Percentiles rank a stretch among this genome's conserved stretches.
phyloP scores from a whole-genome alignment of 2,888 invertebrate species.

The Bunonema sp. region DNA sequence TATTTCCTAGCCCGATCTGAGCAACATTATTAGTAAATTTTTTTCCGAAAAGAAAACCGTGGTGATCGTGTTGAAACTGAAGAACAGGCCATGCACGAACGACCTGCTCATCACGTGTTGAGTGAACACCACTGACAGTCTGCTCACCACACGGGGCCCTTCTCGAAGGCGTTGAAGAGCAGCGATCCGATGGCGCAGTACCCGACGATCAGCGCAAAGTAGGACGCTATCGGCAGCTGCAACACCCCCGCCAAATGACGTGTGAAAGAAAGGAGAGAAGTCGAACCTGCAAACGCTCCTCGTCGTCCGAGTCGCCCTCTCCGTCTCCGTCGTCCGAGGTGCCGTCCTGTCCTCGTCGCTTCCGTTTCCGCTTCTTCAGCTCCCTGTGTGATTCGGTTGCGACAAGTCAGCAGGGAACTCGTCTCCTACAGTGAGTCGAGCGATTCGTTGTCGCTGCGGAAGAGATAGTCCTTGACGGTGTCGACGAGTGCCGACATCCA shows the following conservation, averaged over 20 bases:
- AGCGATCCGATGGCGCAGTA: slow-evolving; percentile 41
- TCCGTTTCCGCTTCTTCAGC: slow-evolving; percentile 20
- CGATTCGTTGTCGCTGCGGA: slow-evolving; percentile 34
- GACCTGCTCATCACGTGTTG: no score
- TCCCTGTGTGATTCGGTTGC: slow-evolving; percentile 11
- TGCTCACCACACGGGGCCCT: slow-evolving; percentile 37
- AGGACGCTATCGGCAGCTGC: slow-evolving; percentile 43
- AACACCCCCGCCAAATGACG: slow-evolving; percentile 3
- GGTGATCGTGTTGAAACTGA: slow-evolving; percentile 45
- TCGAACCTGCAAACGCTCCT: slow-evolving; percentile 10
- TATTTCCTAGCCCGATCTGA: slow-evolving; percentile 44
- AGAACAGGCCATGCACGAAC: slow-evolving; percentile 44
- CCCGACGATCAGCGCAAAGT: slow-evolving; percentile 43
- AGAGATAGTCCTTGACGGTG: slow-evolving; percentile 21
- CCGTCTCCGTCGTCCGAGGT: slow-evolving; percentile 5
- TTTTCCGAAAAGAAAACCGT: no score
- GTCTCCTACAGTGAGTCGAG: slow-evolving; percentile 27
- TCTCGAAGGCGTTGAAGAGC: slow-evolving; percentile 38
- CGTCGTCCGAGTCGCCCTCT: slow-evolving; percentile 15
- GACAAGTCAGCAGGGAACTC: background rate
- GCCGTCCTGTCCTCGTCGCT: slow-evolving; percentile 18
- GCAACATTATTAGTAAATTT: no score
- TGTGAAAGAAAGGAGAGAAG: background rate
- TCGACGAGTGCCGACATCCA: slow-evolving; percentile 29
- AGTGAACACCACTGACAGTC: no score